A percentile compares a stretch with the other conserved stretches of the same genome.
phyloP scores from a whole-genome alignment of 1,140 invertebrate genomes.

The Lordiphosa mommai region DNA sequence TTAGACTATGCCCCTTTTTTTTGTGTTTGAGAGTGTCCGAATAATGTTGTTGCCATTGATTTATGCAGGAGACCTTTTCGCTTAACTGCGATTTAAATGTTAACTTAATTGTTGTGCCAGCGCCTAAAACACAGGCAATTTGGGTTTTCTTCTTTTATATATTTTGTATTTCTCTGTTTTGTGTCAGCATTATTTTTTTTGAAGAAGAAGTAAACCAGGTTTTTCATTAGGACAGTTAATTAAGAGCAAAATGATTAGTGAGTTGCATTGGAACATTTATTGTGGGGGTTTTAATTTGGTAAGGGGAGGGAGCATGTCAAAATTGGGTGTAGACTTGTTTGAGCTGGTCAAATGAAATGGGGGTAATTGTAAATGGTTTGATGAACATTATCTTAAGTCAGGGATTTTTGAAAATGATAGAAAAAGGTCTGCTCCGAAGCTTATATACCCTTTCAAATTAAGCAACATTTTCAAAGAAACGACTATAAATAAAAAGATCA shows the following conservation, averaged over 20 bases:
- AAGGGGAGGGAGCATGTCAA: neutral
- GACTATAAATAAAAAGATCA: too few relatives aligned
- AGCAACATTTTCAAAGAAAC: too few relatives aligned
- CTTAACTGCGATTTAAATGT: conserved; percentile 52
- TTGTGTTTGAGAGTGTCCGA: conserved; percentile 18
- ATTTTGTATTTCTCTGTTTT: conserved; percentile 33
- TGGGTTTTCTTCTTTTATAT: conserved; percentile 20
- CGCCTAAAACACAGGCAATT: conserved; percentile 55
- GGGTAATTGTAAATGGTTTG: neutral
- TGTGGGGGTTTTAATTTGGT: too few relatives aligned
- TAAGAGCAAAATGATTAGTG: conserved; percentile 60
- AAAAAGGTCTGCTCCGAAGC: too few relatives aligned
- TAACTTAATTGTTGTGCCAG: conserved; percentile 71
- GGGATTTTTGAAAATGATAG: neutral
- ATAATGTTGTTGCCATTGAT: conserved; percentile 76
- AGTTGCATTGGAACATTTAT: conserved; percentile 4
- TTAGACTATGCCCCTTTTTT: conserved; percentile 30
- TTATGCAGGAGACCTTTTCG: conserved; percentile 45
- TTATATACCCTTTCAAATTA: too few relatives aligned
- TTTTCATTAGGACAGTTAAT: conserved; percentile 66
- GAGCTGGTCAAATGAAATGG: neutral
- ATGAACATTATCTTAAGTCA: neutral
- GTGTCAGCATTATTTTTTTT: conserved; percentile 21
- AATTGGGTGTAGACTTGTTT: neutral
- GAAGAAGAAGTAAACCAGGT: conserved; percentile 16